Conservation (phyloP, 1,140 invertebrate species). For the Euglossa dilemma region DNA sequence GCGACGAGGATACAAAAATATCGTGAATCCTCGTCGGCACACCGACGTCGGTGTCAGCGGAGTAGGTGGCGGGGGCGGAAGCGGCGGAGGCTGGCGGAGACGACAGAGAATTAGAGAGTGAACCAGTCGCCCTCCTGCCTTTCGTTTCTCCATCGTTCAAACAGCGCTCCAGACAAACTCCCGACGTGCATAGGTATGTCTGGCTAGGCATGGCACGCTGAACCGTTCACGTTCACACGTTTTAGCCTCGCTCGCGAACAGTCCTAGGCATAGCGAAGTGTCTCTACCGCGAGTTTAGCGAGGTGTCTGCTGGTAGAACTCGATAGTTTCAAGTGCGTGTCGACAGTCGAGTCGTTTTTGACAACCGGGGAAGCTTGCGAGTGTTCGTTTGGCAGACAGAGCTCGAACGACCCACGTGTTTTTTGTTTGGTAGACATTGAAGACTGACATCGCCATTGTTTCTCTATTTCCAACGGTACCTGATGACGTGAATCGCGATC, state of each 20-base stretch:
- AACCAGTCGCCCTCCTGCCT: constrained; percentile 63
- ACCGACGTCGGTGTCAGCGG: constrained; percentile 39
- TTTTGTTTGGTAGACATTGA: neutral
- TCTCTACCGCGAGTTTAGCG: neutral
- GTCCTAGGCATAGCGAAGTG: neutral
- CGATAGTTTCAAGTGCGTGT: neutral
- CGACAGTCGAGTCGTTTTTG: neutral
- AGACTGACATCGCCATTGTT: too few relatives aligned
- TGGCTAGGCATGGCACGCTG: neutral
- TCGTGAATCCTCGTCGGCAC: constrained; percentile 27
- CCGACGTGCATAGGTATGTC: neutral
- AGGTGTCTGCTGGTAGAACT: neutral
- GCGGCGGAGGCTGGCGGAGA: constrained; percentile 42
- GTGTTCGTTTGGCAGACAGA: neutral
- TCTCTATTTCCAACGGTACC: too few relatives aligned
- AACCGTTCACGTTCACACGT: too few relatives aligned
- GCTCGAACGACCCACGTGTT: neutral
- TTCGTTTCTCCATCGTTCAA: constrained; percentile 62
- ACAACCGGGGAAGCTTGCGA: neutral
- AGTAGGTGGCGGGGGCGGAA: constrained; percentile 38
- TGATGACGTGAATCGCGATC: too few relatives aligned
- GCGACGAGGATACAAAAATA: constrained; percentile 47
- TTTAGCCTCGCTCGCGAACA: too few relatives aligned
- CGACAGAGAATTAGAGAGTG: constrained; percentile 52
- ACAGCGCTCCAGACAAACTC: constrained; percentile 44